Conservation (phyloP, 2,797 vertebrate species). For the Falco concolor region DNA sequence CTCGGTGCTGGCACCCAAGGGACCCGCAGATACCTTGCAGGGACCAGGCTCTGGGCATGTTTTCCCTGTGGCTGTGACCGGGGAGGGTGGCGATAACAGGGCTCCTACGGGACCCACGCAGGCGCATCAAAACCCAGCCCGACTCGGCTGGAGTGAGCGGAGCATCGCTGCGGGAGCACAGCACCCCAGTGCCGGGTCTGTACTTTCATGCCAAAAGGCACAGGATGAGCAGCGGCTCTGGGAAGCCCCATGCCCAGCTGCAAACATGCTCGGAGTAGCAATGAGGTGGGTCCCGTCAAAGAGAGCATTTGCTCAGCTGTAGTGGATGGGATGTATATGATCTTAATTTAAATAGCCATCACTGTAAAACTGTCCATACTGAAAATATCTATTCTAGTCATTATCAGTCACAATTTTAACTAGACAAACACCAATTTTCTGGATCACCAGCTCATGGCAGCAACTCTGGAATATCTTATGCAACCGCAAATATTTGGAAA, state of each 20-base stretch:
- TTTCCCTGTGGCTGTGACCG: fast-evolving
- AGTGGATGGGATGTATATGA: background rate
- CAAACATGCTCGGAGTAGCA: fast-evolving
- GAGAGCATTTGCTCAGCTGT: background rate
- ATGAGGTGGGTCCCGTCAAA: background rate
- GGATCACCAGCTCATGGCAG: background rate
- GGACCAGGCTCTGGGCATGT: background rate
- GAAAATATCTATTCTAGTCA: background rate
- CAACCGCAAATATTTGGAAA: background rate
- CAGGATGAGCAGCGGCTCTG: background rate
- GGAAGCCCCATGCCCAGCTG: fast-evolving
- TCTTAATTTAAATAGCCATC: background rate
- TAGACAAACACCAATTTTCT: background rate
- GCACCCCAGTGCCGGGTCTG: background rate
- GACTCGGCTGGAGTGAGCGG: background rate
- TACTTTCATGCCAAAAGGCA: background rate
- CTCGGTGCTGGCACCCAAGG: background rate
- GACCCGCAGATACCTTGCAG: fast-evolving
- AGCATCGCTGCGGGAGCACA: background rate
- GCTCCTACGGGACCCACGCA: fast-evolving
- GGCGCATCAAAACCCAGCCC: fast-evolving
- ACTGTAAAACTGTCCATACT: background rate
- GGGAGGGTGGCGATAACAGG: fast-evolving
- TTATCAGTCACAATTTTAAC: background rate
- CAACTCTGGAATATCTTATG: background rate